Base-by-base conservation (phyloP, 2,797 vertebrate species). In the Sebastes trivittatus region DNA sequence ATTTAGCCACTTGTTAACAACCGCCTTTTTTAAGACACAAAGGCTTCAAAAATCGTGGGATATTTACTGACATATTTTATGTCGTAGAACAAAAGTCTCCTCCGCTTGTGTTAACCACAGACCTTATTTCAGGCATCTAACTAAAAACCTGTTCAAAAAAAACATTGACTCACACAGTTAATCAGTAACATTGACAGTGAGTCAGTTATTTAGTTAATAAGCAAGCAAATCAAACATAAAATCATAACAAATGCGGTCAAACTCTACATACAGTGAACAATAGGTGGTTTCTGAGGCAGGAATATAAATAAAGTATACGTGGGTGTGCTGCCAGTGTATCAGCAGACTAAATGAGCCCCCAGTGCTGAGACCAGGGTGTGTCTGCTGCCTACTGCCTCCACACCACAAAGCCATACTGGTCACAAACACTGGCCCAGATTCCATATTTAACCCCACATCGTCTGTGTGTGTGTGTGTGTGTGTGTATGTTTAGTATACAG, bases 381-480 rank as follows among this genome's bases (percentile, higher is more conserved):
- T 90, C 90, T 34, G 69, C 68, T 77, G 88, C 75, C 84, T 77
- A 29, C 65, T 59, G 81, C 84, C 82, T 59, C 36, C 7, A 89
- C 91, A 89, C 91, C 92, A 90, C 90, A 91, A 91, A 90, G 88
- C 86, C 88, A 80, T 60, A 63, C 78, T 85, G 85, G 77, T 79
- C 78, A 79, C 0, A 86, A 81, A 86, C 83, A 61, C 79, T 88
- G 88, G 62, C 81, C 79, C 67, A 67, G 29, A 90, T 91, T 92
- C 91, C 88, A 93, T 88, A 89, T 93, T 88, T 93, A 94, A 90
- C 88, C 74, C 78, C 27, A 58, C 81, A 55, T 84, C 75, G 16
- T 85, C 46, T 77, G 70, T 55, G 46, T 32, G 69, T 38, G 36
- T 36, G 30, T 32, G 30, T 32, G 29, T 54, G 46, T 38, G 61